Conservation (phyloP, 2,113 vertebrate genomes). For the Triplophysa siluroides region DNA sequence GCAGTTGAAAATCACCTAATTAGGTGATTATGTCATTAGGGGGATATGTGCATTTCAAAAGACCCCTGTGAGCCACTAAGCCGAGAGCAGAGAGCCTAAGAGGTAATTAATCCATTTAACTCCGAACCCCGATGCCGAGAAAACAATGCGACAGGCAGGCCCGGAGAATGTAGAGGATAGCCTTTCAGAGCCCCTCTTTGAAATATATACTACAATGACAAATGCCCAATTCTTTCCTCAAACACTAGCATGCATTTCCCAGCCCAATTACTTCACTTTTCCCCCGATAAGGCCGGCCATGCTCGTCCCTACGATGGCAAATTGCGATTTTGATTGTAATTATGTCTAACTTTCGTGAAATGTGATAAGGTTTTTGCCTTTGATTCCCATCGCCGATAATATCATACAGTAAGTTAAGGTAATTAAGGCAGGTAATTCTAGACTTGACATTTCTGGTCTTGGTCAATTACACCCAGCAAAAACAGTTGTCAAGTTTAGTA, state of each 20-base stretch:
- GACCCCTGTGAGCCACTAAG: constrained; percentile 78
- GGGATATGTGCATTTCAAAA: constrained; percentile 79
- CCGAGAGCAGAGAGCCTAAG: constrained; percentile 85
- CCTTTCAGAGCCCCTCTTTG: constrained; percentile 85
- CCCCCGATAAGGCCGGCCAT: constrained; percentile 44
- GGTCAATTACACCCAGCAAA: constrained; percentile 38
- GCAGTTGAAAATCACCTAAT: constrained; percentile 88
- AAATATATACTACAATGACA: constrained; percentile 83
- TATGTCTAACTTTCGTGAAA: constrained; percentile 58
- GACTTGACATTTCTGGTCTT: constrained; percentile 43
- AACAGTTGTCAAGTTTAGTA: constrained; percentile 50
- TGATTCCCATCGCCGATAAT: constrained; percentile 43
- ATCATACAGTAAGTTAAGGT: constrained; percentile 36
- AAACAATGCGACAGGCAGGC: constrained; percentile 74
- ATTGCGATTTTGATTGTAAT: constrained; percentile 51
- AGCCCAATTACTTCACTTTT: constrained; percentile 57
- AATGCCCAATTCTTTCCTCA: constrained; percentile 72
- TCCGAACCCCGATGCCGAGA: constrained; percentile 73
- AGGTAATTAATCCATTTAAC: constrained; percentile 94
- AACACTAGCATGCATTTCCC: constrained; percentile 55
- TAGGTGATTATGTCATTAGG: constrained; percentile 96
- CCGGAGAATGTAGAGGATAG: constrained; percentile 78
- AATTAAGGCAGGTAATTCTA: constrained; percentile 44
- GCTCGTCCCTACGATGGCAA: constrained; percentile 55
- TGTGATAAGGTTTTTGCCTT: constrained; percentile 51